Percentiles rank a stretch among this genome's conserved stretches.
These are phyloP conservation scores for Petrocephalus zakoni DNA, from an alignment of 2,113 vertebrate species.

Conservation along the genomic window DNA sequence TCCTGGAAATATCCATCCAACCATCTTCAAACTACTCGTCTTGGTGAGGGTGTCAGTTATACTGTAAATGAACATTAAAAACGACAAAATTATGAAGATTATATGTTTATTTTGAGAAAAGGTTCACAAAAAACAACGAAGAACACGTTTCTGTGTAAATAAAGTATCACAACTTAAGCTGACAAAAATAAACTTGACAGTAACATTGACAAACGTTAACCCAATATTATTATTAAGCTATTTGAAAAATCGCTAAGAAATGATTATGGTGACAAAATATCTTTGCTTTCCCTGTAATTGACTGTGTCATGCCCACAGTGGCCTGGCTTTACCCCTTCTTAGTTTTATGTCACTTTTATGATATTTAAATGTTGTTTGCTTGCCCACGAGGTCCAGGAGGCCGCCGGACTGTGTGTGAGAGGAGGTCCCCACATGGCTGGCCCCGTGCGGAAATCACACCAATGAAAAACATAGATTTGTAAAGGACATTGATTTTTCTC, in stretches of 20 bases:
- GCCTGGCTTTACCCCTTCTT: background rate
- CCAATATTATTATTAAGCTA: too few relatives aligned
- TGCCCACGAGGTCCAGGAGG: background rate
- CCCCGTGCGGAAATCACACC: background rate
- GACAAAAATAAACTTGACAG: background rate
- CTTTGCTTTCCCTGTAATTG: background rate
- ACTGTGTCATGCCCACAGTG: background rate
- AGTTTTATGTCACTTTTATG: background rate
- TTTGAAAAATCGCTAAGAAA: background rate
- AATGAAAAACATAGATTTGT: constrained; percentile 18
- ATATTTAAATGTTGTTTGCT: background rate
- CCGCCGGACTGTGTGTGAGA: background rate
- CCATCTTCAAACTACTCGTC: background rate
- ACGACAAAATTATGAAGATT: background rate
- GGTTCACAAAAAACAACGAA: background rate
- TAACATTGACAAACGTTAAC: background rate
- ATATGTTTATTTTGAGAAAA: background rate
- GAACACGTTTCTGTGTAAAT: background rate
- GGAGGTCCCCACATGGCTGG: background rate
- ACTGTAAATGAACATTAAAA: background rate
- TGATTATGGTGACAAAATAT: background rate
- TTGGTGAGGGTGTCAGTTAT: background rate
- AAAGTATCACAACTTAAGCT: background rate
- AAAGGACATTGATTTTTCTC: background rate
- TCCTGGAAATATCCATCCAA: background rate